Evolutionary conservation across 2,113 vertebrate genomes (phyloP), one percentile per base, ranked within the genome.

Genomic region (Hemibagrus wyckioides): DNA sequence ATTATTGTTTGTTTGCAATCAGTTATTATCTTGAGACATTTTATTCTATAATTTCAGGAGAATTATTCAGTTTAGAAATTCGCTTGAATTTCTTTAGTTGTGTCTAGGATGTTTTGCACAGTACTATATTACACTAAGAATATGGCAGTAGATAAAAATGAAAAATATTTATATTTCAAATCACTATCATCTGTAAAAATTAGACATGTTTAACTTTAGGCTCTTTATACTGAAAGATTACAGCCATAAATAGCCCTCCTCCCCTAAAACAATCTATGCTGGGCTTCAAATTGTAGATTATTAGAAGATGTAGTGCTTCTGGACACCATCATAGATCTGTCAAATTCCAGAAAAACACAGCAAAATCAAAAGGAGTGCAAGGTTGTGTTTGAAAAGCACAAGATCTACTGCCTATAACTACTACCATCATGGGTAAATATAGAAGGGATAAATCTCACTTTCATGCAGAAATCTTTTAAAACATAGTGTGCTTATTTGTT

Each of bases 401-500:
- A 21, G 25, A 79, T 71, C 71, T 79, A 85, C 52, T 82, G 23
- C 9, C 56, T 73, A 3, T 28, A 65, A 82, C 63, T 54, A 21
- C 21, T 36, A 7, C 41, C 54, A 48, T 83, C 76, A 71, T 52
- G 88, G 54, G 83, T 28, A 77, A 85, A 75, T 56, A 77, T 33
- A 61, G 21, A 56, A 90, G 54, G 33, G 56, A 61, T 48, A 39
- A 67, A 77, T 82, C 33, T 77, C 59, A 82, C 30, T 56, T 44
- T 69, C 80, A 83, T 75, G 67, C 15, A 86, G 67, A 69, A 71
- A 65, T 71, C 59, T 39, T 80, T 84, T 83, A 85, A 77, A 87
- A 85, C 41, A 79, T 61, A 89, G 59, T 86, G 80, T 86, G 59
- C 82, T 86, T 44, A 82, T 84, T 89, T 87, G 48, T 88, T 65